Conservation (phyloP, 2,797 vertebrate genomes). For the Tapera naevia region DNA sequence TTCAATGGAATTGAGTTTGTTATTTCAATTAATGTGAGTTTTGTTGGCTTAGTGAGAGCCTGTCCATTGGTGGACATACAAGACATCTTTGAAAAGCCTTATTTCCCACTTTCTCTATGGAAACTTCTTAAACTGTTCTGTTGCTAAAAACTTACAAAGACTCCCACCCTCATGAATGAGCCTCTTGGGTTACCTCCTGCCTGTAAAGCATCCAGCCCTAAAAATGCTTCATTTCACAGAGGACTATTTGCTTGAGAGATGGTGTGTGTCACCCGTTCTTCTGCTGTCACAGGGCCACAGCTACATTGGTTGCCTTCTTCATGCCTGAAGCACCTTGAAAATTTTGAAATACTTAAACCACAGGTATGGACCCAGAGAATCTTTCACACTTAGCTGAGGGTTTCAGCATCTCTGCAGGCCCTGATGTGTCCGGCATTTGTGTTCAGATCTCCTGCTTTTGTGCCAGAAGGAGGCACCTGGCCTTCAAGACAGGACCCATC, state of each 20-base stretch:
- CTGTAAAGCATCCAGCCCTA: background rate
- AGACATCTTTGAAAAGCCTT: conserved; percentile 24
- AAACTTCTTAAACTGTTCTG: conserved; percentile 43
- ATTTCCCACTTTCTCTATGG: background rate
- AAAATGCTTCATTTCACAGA: background rate
- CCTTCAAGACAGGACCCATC: fast-evolving
- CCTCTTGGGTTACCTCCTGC: background rate
- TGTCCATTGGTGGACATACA: conserved; percentile 8
- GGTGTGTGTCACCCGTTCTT: background rate
- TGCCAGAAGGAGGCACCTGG: background rate
- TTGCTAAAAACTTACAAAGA: conserved; percentile 19
- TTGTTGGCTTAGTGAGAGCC: conserved; percentile 37
- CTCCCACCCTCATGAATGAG: background rate
- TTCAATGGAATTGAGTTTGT: conserved; percentile 11
- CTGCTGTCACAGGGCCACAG: background rate
- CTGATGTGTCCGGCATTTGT: fast-evolving
- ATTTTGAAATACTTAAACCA: background rate
- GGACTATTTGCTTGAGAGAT: background rate
- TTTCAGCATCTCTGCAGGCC: background rate
- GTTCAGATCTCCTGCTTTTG: background rate
- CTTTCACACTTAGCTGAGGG: background rate
- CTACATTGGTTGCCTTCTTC: background rate
- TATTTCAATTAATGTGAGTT: conserved; percentile 36
- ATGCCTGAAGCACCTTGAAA: background rate
- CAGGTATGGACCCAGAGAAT: background rate